A percentile compares a stretch with the other conserved stretches of the same genome.
These are phyloP conservation scores for Proisotoma minuta DNA, from an alignment of 2,888 invertebrate genomes.

Conservation along the genomic window DNA sequence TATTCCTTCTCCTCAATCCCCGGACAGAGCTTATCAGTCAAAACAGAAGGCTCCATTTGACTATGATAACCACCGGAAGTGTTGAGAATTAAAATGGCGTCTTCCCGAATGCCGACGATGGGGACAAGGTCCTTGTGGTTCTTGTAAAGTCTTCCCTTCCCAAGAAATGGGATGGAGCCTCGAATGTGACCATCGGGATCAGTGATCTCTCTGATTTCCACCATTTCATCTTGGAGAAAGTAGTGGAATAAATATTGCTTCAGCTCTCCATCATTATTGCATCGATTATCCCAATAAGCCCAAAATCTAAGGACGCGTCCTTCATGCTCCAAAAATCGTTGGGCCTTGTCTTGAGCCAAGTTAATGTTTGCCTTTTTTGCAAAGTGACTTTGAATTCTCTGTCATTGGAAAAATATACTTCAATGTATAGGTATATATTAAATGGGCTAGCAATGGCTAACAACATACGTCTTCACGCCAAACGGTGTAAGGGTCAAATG, in stretches of 20 bases:
- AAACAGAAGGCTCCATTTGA: slow-evolving; percentile 16
- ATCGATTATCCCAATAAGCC: slow-evolving; percentile 85
- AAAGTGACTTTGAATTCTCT: slow-evolving; percentile 25
- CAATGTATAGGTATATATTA: not conserved
- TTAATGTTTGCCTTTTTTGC: slow-evolving; percentile 52
- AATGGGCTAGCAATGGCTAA: not conserved
- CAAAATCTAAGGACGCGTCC: slow-evolving; percentile 63
- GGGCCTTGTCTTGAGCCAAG: slow-evolving; percentile 57
- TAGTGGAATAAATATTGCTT: slow-evolving; percentile 75
- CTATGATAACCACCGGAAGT: slow-evolving; percentile 13
- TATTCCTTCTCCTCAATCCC: slow-evolving; percentile 45
- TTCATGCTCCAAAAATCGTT: slow-evolving; percentile 21
- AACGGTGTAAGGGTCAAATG: slow-evolving; percentile 52
- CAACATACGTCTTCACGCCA: slow-evolving; percentile 47
- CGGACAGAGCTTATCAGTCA: slow-evolving; percentile 32
- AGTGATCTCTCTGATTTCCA: slow-evolving; percentile 71
- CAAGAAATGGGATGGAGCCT: slow-evolving; percentile 66
- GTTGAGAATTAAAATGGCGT: slow-evolving; percentile 33
- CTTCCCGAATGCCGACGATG: slow-evolving; percentile 25
- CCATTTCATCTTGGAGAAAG: slow-evolving; percentile 80
- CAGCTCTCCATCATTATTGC: slow-evolving; percentile 68
- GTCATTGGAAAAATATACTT: not conserved
- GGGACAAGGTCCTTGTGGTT: slow-evolving; percentile 26
- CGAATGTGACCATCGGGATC: slow-evolving; percentile 61
- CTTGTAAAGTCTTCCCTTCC: slow-evolving; percentile 62